Evolutionary conservation across 2,797 vertebrate genomes (phyloP).

Genomic region (Knipowitschia caucasica): DNA sequence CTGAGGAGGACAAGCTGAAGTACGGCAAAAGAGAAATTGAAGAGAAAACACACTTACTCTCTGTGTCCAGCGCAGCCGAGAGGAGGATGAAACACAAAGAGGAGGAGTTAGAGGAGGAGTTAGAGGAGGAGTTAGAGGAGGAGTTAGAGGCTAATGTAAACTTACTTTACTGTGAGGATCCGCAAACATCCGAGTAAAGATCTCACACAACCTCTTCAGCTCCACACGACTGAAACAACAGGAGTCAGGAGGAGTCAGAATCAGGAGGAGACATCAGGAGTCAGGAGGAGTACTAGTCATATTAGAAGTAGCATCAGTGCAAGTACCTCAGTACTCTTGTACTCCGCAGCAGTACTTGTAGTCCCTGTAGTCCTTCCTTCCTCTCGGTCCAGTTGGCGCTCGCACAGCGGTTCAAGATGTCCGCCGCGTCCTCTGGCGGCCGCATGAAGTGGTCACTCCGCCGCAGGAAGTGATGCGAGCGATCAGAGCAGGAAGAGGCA

Average conservation of each 20-base stretch:
- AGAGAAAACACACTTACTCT: conserved; percentile 83
- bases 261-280: too few relatives aligned
- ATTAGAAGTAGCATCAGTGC: too few relatives aligned
- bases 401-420: conserved; percentile 94
- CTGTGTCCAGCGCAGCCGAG: conserved; percentile 85
- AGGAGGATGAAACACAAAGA: conserved; percentile 83
- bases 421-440: conserved; percentile 90
- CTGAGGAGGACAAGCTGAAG: too few relatives aligned
- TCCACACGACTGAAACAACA: conserved; percentile 82
- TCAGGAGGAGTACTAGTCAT: too few relatives aligned
- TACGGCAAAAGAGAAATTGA: neutral
- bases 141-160: neutral
- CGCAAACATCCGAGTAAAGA: conserved; percentile 96
- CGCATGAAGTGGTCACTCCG: conserved; percentile 89
- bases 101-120: conserved; percentile 69
- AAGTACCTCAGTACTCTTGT: conserved; percentile 85
- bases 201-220: conserved; percentile 92
- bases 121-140: neutral
- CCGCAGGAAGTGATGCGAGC: conserved; percentile 86
- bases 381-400: conserved; percentile 96
- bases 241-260: too few relatives aligned
- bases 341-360: conserved; percentile 89
- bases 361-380: conserved; percentile 90
- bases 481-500: conserved; percentile 90
- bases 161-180: conserved; percentile 94